These are phyloP conservation scores for Orchesella cincta DNA, from an alignment of 1,140 invertebrate genomes.

Conservation along the genomic window DNA sequence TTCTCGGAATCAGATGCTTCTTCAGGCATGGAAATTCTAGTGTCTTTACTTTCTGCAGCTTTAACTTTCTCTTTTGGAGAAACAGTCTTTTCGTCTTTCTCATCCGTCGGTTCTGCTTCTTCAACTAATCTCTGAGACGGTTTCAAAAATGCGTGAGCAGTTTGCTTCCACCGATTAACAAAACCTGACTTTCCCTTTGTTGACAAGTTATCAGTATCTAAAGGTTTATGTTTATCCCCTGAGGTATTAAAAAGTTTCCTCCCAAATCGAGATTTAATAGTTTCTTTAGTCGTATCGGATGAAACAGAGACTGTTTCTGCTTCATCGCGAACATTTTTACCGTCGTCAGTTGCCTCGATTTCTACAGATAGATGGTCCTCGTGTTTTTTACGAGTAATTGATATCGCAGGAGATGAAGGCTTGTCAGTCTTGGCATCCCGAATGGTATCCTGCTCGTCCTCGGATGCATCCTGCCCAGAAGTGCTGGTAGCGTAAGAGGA, in stretches of 20 bases:
- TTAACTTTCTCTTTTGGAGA: neutral
- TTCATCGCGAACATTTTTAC: neutral
- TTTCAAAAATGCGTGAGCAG: neutral
- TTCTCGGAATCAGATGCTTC: neutral
- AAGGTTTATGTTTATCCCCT: neutral
- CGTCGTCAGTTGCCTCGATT: neutral
- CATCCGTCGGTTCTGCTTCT: neutral
- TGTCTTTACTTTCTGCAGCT: neutral
- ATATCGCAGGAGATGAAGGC: neutral
- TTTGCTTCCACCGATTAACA: neutral
- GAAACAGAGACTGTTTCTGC: neutral
- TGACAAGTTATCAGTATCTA: neutral
- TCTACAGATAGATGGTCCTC: neutral
- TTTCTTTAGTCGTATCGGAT: neutral
- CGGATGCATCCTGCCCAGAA: neutral
- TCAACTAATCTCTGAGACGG: neutral
- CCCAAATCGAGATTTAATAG: conserved; percentile 10
- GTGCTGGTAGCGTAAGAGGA: neutral
- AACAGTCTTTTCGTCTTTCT: neutral
- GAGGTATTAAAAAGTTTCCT: conserved; percentile 10
- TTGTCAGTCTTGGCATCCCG: neutral
- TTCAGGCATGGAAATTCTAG: neutral
- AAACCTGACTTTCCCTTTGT: neutral
- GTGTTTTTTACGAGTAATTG: neutral
- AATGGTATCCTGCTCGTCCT: neutral